Conservation (phyloP, 2,888 invertebrate genomes). For the Liodrosophila aerea region DNA sequence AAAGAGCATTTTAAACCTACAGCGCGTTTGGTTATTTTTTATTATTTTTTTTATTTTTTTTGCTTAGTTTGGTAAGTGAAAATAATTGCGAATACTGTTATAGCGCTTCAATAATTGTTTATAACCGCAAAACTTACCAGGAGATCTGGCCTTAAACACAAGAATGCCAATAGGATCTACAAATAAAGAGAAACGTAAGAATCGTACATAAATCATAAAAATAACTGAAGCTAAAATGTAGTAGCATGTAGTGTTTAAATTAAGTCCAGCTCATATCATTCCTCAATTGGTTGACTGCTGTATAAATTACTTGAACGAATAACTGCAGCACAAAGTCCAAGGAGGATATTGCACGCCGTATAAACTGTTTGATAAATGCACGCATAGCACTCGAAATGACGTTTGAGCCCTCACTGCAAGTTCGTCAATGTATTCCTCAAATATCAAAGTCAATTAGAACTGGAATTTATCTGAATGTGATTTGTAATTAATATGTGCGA, state of each 20-base stretch:
- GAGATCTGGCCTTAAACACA: conserved; percentile 90
- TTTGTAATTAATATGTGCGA: conserved; percentile 48
- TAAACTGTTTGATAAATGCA: conserved; percentile 36
- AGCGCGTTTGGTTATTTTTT: conserved; percentile 21
- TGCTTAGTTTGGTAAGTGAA: conserved; percentile 43
- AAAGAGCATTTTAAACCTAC: conserved; percentile 19
- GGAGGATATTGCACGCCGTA: conserved; percentile 37
- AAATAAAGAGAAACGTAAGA: conserved; percentile 85
- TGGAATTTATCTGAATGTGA: conserved; percentile 48
- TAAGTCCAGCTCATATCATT: conserved; percentile 8
- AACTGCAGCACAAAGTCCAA: conserved; percentile 49
- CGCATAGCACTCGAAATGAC: conserved; percentile 30
- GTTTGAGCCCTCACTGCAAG: conserved; percentile 35
- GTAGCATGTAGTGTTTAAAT: conserved; percentile 28
- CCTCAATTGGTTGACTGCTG: no score
- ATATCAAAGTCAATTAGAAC: conserved; percentile 44
- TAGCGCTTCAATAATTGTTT: conserved; percentile 47
- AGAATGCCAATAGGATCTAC: conserved; percentile 89
- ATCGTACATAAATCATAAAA: conserved; percentile 82
- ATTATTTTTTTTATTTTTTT: conserved; percentile 6
- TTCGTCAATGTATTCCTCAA: conserved; percentile 25
- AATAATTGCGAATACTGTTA: conserved; percentile 19
- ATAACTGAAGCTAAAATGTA: conserved; percentile 48
- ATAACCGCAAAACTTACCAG: conserved; percentile 85
- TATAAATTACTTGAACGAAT: conserved; percentile 51